Conservation (phyloP, 1,140 invertebrate genomes). For the Laupala kohalensis region DNA sequence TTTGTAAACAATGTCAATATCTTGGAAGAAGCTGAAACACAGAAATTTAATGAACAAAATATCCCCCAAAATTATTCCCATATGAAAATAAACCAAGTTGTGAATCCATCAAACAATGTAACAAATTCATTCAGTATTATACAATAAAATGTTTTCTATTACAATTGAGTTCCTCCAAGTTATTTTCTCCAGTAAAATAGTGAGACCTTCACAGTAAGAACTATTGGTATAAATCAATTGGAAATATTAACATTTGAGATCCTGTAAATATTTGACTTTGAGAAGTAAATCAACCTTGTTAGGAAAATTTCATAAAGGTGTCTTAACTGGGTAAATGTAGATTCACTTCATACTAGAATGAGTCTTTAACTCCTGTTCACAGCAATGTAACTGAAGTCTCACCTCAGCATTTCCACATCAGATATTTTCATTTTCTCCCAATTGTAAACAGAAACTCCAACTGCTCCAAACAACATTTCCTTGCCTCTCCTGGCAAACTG, state of each 20-base stretch:
- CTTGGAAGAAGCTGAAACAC: conserved; percentile 18
- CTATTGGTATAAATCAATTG: background rate
- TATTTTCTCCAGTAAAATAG: background rate
- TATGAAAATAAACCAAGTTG: background rate
- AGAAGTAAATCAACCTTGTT: background rate
- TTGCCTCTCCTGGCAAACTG: conserved; percentile 27
- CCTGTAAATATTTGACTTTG: background rate
- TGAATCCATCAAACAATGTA: background rate
- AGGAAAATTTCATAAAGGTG: background rate
- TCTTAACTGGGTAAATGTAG: background rate
- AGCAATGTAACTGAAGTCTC: conserved; percentile 13
- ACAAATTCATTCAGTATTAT: background rate
- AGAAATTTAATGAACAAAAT: background rate
- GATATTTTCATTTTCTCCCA: conserved; percentile 40
- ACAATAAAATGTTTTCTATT: background rate
- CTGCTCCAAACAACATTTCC: conserved; percentile 31
- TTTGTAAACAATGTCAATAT: conserved; percentile 22
- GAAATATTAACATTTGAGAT: background rate
- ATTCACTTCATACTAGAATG: background rate
- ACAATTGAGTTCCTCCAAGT: background rate
- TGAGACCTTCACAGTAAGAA: background rate
- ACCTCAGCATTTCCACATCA: conserved; percentile 35
- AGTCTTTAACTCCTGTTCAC: background rate
- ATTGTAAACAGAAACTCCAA: conserved; percentile 31
- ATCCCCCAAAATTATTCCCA: background rate